These are phyloP conservation scores for Eudyptes chrysolophus DNA, from an alignment of 2,113 vertebrate species.

Conservation along the genomic window DNA sequence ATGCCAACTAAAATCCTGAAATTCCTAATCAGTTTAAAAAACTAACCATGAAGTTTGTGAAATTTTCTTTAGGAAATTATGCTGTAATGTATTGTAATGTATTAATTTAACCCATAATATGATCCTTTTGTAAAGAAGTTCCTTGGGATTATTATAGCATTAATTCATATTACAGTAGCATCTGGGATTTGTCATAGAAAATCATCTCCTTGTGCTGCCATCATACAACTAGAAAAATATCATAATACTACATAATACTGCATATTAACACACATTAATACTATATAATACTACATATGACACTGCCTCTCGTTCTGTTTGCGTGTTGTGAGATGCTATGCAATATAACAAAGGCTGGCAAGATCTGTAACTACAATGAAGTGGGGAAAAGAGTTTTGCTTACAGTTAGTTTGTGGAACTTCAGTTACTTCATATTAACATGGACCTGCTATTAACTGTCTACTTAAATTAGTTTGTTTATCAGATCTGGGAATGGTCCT, in stretches of 20 bases:
- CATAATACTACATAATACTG: background rate
- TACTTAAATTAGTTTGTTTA: background rate
- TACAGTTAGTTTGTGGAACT: background rate
- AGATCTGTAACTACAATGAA: background rate
- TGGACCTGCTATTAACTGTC: background rate
- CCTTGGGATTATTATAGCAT: background rate
- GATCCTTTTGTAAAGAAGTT: background rate
- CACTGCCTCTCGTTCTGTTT: no score
- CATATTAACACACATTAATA: no score
- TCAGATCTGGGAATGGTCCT: background rate
- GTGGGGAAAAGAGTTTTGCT: background rate
- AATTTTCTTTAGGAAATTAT: background rate
- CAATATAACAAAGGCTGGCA: background rate
- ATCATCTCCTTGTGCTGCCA: background rate
- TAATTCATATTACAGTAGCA: background rate
- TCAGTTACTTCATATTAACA: background rate
- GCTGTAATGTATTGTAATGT: no score
- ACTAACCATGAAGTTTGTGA: no score
- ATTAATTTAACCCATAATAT: background rate
- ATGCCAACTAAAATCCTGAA: background rate
- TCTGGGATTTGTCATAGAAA: background rate
- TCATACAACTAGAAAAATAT: background rate
- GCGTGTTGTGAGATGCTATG: background rate
- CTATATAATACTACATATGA: background rate
- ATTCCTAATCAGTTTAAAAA: background rate